Evolutionary conservation across 2,113 vertebrate genomes (phyloP).

Genomic region (Notarius quadriscutis): DNA sequence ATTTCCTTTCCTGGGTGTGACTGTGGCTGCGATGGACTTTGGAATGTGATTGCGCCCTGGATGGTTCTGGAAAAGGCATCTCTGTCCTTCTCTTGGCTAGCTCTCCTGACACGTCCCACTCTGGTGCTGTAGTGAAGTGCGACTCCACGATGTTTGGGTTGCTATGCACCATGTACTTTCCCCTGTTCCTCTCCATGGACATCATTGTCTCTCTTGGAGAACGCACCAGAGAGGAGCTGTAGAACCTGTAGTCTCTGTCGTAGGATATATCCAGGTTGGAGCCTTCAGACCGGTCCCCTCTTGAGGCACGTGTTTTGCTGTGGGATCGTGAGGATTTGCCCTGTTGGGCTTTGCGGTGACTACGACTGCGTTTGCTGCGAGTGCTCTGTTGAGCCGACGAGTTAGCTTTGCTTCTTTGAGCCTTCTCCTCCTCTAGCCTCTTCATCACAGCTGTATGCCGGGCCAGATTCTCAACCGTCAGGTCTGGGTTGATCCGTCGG

Average conservation of each 20-base stretch:
- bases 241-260: slow-evolving; percentile 88
- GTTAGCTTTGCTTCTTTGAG: slow-evolving; percentile 88
- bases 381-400: slow-evolving; percentile 92
- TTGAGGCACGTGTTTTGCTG: slow-evolving; percentile 89
- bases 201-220: slow-evolving; percentile 89
- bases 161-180: slow-evolving; percentile 92
- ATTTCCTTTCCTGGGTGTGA: slow-evolving; percentile 96
- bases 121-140: slow-evolving; percentile 93
- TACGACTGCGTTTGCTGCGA: slow-evolving; percentile 87
- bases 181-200: slow-evolving; percentile 85
- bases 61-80: slow-evolving; percentile 97
- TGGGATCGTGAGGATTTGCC: slow-evolving; percentile 88
- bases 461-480: slow-evolving; percentile 96
- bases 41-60: slow-evolving; percentile 88
- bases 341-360: slow-evolving; percentile 88
- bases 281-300: slow-evolving; percentile 89
- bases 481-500: slow-evolving; percentile 94
- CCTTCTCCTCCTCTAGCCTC: slow-evolving; percentile 95
- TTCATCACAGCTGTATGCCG: slow-evolving; percentile 98
- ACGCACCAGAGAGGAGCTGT: slow-evolving; percentile 80
- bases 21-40: slow-evolving; percentile 98
- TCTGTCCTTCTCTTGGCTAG: slow-evolving; percentile 94
- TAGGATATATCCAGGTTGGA: slow-evolving; percentile 84
- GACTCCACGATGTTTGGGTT: slow-evolving; percentile 90
- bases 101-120: slow-evolving; percentile 97